Conservation (phyloP, 2,888 invertebrate species). For the Eupithecia inturbata region DNA sequence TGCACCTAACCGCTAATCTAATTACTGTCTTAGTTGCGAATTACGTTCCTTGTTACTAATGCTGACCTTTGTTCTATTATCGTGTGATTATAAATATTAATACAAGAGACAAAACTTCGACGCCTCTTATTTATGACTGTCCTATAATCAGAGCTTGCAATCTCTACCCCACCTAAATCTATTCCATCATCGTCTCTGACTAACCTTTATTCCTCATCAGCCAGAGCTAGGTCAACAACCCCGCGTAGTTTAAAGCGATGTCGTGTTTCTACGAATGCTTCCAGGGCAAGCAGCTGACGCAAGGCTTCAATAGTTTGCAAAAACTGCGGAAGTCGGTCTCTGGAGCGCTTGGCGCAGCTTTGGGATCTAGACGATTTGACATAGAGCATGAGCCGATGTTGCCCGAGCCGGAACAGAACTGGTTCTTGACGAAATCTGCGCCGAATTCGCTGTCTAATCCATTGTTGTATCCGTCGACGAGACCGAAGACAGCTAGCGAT, state of each 20-base stretch:
- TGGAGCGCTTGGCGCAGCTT: slow-evolving; percentile 82
- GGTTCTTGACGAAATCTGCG: slow-evolving; percentile 92
- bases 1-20: slow-evolving; percentile 28
- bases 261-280: slow-evolving; percentile 83
- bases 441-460: slow-evolving; percentile 90
- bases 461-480: slow-evolving; percentile 64
- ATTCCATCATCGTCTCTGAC: not conserved
- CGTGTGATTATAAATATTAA: not conserved
- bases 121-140: not conserved
- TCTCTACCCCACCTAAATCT: not conserved
- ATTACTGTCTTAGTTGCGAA: not conserved
- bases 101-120: not conserved
- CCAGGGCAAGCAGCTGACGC: slow-evolving; percentile 80
- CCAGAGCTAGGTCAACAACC: slow-evolving; percentile 49
- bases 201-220: slow-evolving; percentile 78
- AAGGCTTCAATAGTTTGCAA: slow-evolving; percentile 87
- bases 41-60: not conserved
- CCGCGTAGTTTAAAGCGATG: slow-evolving; percentile 80
- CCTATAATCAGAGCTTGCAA: not conserved
- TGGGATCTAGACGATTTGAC: slow-evolving; percentile 80
- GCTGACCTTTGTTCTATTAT: not conserved
- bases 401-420: slow-evolving; percentile 86
- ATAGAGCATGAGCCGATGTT: slow-evolving; percentile 80
- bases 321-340: slow-evolving; percentile 89
- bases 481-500: slow-evolving; percentile 63